Conservation (phyloP, 2,113 vertebrate genomes). For the Chelonoidis abingdonii region DNA sequence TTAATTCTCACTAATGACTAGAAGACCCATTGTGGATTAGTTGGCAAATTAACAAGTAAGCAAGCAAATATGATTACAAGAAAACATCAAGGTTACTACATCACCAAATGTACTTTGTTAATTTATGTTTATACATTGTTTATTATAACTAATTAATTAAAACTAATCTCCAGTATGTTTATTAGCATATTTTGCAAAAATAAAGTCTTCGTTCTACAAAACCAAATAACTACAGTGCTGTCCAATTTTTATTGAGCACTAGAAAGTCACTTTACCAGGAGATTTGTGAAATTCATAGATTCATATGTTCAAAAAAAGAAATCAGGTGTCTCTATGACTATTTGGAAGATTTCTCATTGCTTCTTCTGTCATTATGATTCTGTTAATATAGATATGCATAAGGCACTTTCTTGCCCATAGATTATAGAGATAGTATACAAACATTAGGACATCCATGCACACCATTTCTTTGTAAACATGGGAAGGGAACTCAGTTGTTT, state of each 20-base stretch:
- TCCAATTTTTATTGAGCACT: neutral
- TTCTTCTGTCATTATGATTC: neutral
- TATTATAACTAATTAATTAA: conserved; percentile 26
- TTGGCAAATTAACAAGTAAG: conserved; percentile 27
- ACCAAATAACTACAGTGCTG: neutral
- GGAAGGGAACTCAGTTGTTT: neutral
- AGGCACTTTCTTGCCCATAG: rapidly evolving
- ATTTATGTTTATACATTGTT: conserved; percentile 61
- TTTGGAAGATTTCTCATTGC: neutral
- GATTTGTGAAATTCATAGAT: neutral
- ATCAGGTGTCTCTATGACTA: neutral
- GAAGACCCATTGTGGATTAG: conserved; percentile 28
- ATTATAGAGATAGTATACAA: rapidly evolving
- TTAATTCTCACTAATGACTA: neutral
- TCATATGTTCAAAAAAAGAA: neutral
- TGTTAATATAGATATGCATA: rapidly evolving
- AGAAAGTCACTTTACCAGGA: neutral
- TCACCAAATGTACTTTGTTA: neutral
- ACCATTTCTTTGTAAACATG: neutral
- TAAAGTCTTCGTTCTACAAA: neutral
- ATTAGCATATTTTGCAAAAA: neutral
- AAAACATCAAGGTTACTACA: conserved; percentile 40
- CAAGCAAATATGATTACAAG: conserved; percentile 47
- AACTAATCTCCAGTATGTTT: conserved; percentile 8
- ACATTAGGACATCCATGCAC: neutral